Evolutionary conservation across 2,888 invertebrate species (phyloP), one percentile per base, ranked within the genome.

Genomic region (Cephus runcator): DNA sequence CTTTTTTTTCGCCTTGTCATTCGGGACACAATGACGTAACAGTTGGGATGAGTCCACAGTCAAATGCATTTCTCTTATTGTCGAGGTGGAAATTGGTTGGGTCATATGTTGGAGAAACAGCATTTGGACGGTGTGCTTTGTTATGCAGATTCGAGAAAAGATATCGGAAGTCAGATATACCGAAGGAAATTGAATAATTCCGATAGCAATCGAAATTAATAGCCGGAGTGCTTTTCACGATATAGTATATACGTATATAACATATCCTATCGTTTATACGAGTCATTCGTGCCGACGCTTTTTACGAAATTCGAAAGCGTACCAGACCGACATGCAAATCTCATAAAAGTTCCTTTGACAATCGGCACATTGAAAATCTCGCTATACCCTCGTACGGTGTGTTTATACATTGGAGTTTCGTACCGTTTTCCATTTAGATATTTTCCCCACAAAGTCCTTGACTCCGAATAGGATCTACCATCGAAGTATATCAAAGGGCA

Each of bases 21-120:
- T 81, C 73, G 33, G 35, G 75, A 76, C 73, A 81, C 83, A 83
- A 84, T 81, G 82, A 83, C 83, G 82, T 83, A 87, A 89, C 88
- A 88, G 89, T 88, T 88, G 88, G 86, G 79, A 77, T 77, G 78
- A 77, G 75, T 77, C 71, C 30, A 56, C 77, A 68, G 75, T 73
- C 76, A 76, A 76, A 34, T 76, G 84, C 82, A 84, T 87, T 87
- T 88, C 85, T 88, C 83, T 82, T 79, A 87, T 87, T 87, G 88
- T 87, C 81, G 82, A 81, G 77, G 76, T 78, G 77, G 81, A 85
- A 80, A 81, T 84, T 80, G 79, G 69, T 75, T 76, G 77, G 77
- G 81, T 83, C 83, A 82, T 77, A 82, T 83, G 82, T 80, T 76
- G 79, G 73, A 75, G 75, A 77, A 73, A 15, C 79, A 77, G 76